Evolutionary conservation across 2,113 vertebrate genomes (phyloP), one percentile per base, ranked within the genome.

Genomic region (Oceanites oceanicus): DNA sequence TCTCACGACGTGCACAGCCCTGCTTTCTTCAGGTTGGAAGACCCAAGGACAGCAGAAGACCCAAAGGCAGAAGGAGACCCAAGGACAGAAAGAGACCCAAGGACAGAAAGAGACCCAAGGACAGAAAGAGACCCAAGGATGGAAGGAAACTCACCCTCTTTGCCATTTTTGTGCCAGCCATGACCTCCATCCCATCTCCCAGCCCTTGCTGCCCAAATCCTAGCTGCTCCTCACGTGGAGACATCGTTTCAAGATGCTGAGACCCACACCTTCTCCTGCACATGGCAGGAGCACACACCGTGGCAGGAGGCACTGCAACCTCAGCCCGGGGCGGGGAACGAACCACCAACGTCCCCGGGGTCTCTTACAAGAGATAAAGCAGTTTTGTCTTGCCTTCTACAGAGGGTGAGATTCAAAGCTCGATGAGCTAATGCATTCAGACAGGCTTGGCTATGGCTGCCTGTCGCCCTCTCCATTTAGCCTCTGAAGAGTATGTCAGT

Each of bases 361-460:
- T 22, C 38, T 82, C 91, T 58, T 13, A 55, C 6, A 59, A 58
- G 50, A 70, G 27, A 40, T 49, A 21, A 86, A 80, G 23, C 11
- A 23, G 6, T 80, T 86, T 76, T 68, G 36, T 32, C 62, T 86
- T 77, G 75, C 67, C 36, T 55, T n/a, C 36, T 65, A 21, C 40
- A 65, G 66, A 61, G 42, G 71, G 50, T 30, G 45, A n/a, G 42
- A 21, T 62, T 88, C 66, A 58, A 53, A 14, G 19, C 42, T 56
- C 2, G 8, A 52, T 36, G 40, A 95, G n/a, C 4, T 72, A 68
- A 86, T 0, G 0, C 0, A 0, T 77, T 71, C 10, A 0, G 76
- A 84, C 50, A 91, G 67, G 26, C 26, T 78, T 71, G 58, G 74
- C 61, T 40, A 6, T 0, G 2, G 34, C 9, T 15, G 63, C 73